Evolutionary conservation across 2,888 invertebrate species (phyloP).

Genomic region (Euproctis similis): DNA sequence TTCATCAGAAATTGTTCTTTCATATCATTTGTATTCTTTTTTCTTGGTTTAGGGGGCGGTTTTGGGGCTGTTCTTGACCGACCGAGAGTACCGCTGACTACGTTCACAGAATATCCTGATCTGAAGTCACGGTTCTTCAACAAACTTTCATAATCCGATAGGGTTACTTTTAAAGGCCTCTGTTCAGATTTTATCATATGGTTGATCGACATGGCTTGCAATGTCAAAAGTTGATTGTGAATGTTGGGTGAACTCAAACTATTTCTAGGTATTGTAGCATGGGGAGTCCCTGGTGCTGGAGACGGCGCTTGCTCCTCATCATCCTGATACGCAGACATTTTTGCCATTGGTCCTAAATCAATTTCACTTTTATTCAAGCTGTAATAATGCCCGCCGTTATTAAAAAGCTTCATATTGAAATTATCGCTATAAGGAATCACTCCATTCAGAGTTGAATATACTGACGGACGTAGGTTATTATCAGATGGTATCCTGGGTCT

Average conservation of each 20-base stretch:
- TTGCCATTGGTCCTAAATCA: constrained; percentile 72
- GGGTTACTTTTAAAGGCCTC: constrained; percentile 48
- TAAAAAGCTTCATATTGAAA: constrained; percentile 88
- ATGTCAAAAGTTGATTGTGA: constrained; percentile 62
- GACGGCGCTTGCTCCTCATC: constrained; percentile 72
- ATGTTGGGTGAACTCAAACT: constrained; percentile 72
- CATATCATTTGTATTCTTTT: constrained; percentile 77
- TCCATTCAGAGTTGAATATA: constrained; percentile 60
- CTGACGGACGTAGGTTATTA: constrained; percentile 56
- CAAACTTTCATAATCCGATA: constrained; percentile 53
- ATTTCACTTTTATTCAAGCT: constrained; percentile 84
- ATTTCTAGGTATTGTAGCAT: constrained; percentile 61
- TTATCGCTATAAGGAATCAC: constrained; percentile 83
- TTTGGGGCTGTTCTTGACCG: constrained; percentile 79
- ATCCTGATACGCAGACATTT: constrained; percentile 61
- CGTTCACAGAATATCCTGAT: constrained; percentile 49
- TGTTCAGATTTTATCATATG: constrained; percentile 46
- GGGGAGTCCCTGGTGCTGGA: constrained; percentile 70
- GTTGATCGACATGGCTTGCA: constrained; percentile 52
- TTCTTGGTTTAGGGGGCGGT: constrained; percentile 87
- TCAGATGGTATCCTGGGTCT: constrained; percentile 81
- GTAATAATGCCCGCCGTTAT: constrained; percentile 84
- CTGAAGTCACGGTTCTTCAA: constrained; percentile 44
- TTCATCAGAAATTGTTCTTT: constrained; percentile 87
- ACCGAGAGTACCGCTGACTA: constrained; percentile 47